A percentile compares a stretch with the other conserved stretches of the same genome.
phyloP scores from a whole-genome alignment of 2,113 vertebrate genomes.

The Maccullochella peelii region DNA sequence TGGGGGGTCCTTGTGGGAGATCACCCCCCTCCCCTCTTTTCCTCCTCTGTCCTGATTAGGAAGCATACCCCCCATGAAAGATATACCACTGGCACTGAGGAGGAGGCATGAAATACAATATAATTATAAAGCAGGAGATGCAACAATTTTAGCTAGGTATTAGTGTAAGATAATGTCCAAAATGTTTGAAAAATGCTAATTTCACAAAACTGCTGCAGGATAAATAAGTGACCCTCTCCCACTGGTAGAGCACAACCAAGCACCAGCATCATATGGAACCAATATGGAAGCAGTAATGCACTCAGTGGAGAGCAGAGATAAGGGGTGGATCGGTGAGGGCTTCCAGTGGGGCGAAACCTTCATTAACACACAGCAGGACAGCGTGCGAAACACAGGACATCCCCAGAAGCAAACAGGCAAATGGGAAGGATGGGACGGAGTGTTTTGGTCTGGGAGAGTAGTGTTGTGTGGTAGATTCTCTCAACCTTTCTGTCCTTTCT shows the following conservation, averaged over 20 bases:
- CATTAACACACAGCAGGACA: slow-evolving; percentile 82
- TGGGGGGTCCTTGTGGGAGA: slow-evolving; percentile 78
- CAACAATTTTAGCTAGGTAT: neutral
- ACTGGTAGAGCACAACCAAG: neutral
- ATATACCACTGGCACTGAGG: slow-evolving; percentile 25
- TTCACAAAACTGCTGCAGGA: neutral
- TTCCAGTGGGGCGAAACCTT: slow-evolving; percentile 76
- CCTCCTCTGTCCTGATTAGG: slow-evolving; percentile 50
- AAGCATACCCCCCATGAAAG: slow-evolving; percentile 37
- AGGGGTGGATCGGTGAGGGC: slow-evolving; percentile 50
- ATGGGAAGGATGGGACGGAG: slow-evolving; percentile 45
- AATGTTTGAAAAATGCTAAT: neutral
- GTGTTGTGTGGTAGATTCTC: neutral
- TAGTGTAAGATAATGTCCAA: neutral
- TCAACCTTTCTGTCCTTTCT: neutral
- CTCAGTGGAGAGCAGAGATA: slow-evolving; percentile 54
- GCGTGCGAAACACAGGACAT: slow-evolving; percentile 77
- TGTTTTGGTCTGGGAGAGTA: neutral
- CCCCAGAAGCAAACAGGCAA: slow-evolving; percentile 74
- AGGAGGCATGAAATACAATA: neutral
- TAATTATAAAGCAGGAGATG: slow-evolving; percentile 2
- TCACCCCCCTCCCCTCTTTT: slow-evolving; percentile 75
- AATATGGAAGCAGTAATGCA: slow-evolving; percentile 60
- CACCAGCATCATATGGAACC: slow-evolving; percentile 31
- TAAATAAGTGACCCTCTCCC: neutral